A percentile compares a stretch with the other conserved stretches of the same genome.
These are phyloP conservation scores for Chauna torquata DNA, from an alignment of 2,113 vertebrate species.

Conservation along the genomic window DNA sequence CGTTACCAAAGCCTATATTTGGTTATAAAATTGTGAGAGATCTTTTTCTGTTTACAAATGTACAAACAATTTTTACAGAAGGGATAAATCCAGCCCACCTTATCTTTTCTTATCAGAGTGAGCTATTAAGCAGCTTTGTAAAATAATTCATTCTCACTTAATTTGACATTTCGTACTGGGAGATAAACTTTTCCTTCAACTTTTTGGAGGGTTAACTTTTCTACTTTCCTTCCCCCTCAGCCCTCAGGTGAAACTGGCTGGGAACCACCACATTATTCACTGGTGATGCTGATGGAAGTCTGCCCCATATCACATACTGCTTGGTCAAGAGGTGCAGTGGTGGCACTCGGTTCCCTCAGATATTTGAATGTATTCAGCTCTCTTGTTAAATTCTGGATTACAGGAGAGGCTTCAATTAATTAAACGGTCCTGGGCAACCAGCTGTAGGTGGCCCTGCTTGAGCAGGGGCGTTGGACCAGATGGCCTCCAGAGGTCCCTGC, in stretches of 20 bases:
- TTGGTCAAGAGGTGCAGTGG: neutral
- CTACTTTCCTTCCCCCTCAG: neutral
- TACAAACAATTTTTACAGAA: neutral
- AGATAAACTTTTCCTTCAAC: neutral
- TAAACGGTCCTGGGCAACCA: neutral
- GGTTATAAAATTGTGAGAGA: neutral
- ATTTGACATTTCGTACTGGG: neutral
- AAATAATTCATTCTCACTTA: neutral
- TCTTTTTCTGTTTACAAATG: neutral
- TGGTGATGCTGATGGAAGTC: neutral
- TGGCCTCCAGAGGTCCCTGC: neutral
- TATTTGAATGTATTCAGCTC: neutral
- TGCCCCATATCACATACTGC: neutral
- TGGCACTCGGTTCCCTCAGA: neutral
- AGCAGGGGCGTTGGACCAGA: neutral
- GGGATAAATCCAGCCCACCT: neutral
- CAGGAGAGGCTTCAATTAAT: neutral
- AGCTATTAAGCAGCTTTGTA: slow-evolving; percentile 18
- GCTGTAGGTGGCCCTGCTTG: neutral
- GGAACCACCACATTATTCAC: neutral
- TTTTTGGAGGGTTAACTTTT: neutral
- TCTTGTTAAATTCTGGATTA: neutral
- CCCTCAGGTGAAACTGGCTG: neutral
- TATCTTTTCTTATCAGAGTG: slow-evolving; percentile 19
- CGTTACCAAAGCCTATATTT: neutral